Conservation (phyloP, 1,140 invertebrate genomes). For the Magallana ariakensis region DNA sequence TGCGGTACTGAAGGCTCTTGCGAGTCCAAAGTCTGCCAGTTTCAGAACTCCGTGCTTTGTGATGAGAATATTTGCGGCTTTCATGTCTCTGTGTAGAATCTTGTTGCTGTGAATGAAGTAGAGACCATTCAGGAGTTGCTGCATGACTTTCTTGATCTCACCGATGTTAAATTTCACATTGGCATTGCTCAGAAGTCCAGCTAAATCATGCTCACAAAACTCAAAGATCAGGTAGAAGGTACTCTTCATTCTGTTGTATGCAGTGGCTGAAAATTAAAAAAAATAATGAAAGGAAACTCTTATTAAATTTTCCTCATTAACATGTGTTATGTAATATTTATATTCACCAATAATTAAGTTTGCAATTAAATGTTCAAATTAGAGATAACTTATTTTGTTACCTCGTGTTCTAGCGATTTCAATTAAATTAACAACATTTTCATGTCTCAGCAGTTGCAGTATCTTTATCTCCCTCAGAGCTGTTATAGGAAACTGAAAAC, state of each 20-base stretch:
- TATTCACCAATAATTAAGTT: too few species aligned
- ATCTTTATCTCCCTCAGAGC: constrained; percentile 98
- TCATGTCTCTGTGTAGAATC: constrained; percentile 97
- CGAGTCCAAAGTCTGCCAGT: constrained; percentile 83
- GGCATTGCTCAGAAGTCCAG: constrained; percentile 96
- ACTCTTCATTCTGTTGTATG: constrained; percentile 89
- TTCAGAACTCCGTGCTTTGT: constrained; percentile 94
- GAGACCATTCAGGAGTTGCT: constrained; percentile 96
- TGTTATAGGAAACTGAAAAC: constrained; percentile 96
- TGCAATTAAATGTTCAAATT: neutral
- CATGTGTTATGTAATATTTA: too few species aligned
- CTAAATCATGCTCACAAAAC: constrained; percentile 99
- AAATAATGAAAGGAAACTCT: constrained; percentile 22
- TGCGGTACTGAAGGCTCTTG: constrained; percentile 88
- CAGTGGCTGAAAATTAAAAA: constrained; percentile 83
- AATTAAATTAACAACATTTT: constrained; percentile 98
- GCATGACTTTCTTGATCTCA: constrained; percentile 98
- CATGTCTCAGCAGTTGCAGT: constrained; percentile 96
- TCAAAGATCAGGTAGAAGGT: constrained; percentile 99
- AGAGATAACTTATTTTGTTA: constrained; percentile 68
- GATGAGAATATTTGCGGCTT: constrained; percentile 99
- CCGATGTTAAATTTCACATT: constrained; percentile 97
- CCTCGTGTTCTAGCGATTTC: constrained; percentile 96
- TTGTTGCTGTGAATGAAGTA: constrained; percentile 99
- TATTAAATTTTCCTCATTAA: neutral